These are phyloP conservation scores for Dendrolimus punctatus DNA, from an alignment of 1,140 invertebrate genomes.

Conservation along the genomic window DNA sequence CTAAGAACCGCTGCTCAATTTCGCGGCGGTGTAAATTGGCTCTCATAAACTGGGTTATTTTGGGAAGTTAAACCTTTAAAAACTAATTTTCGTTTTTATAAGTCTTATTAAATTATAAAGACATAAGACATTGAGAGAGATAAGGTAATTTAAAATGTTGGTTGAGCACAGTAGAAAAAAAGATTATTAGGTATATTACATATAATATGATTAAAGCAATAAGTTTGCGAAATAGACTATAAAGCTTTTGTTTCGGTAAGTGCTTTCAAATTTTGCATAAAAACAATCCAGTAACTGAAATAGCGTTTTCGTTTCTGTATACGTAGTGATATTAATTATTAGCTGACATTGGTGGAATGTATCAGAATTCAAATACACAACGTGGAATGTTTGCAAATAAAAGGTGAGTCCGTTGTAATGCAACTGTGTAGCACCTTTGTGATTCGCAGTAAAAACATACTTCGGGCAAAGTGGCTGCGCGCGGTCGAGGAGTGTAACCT, in stretches of 20 bases:
- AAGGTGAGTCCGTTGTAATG: slow-evolving; percentile 21
- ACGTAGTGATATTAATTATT: slow-evolving; percentile 31
- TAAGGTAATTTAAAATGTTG: too few relatives aligned
- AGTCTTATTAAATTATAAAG: background rate
- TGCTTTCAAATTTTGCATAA: background rate
- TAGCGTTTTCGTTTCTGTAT: slow-evolving; percentile 8
- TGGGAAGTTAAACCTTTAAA: slow-evolving; percentile 32
- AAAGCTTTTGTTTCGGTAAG: too few relatives aligned
- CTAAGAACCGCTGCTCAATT: slow-evolving; percentile 50
- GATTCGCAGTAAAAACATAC: slow-evolving; percentile 61
- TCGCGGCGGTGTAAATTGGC: slow-evolving; percentile 52
- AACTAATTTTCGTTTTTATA: slow-evolving; percentile 16
- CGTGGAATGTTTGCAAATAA: slow-evolving; percentile 44
- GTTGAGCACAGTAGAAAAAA: too few relatives aligned
- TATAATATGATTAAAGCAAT: slow-evolving; percentile 1
- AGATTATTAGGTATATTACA: background rate
- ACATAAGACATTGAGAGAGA: too few relatives aligned
- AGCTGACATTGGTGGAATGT: slow-evolving; percentile 27
- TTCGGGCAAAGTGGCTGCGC: slow-evolving; percentile 35
- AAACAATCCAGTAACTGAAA: slow-evolving; percentile 2
- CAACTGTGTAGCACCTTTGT: slow-evolving; percentile 55
- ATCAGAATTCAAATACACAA: slow-evolving; percentile 36
- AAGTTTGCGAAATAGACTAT: too few relatives aligned
- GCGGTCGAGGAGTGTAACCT: slow-evolving; percentile 39
- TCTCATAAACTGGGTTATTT: slow-evolving; percentile 41